Base-by-base conservation (phyloP, 2,888 invertebrate genomes). In the Cephonodes hylas region DNA sequence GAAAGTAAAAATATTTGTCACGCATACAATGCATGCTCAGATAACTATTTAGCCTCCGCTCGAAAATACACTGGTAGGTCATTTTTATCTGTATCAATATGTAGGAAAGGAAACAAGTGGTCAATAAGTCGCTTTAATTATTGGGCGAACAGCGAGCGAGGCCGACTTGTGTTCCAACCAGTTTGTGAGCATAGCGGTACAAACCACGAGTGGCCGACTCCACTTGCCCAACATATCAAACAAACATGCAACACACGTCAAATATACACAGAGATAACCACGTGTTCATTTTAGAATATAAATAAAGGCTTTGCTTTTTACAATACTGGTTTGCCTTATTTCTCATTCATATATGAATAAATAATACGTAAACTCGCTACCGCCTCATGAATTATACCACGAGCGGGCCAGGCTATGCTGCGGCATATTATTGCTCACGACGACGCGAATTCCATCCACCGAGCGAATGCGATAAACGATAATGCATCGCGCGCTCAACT, bases 121-220 rank as follows among this genome's bases (percentile, higher is more conserved):
- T 80, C 87, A 89, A 88, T 89, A 84, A 84, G 85, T 85, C 77
- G 84, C 77, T 83, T 88, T 88, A 89, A 88, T 91, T 87, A 88
- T 88, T 87, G 83, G 79, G 83, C 83, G 86, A 83, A 75, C 76
- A 76, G 76, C 77, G 74, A 77, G 75, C 91, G 90, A 91, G 91
- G 91, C 84, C 91, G 85, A 74, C 88, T 80, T 88, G 86, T 84
- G 75, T 78, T 77, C 82, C 76, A 89, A 91, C 92, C 89, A 90
- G 92, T 92, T 90, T 91, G 85, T 84, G 84, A 84, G 77, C 78
- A 64, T 69, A 71, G 77, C 75, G 80, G 77, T 68, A 69, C 79
- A 81, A 86, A 83, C 74, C 71, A 80, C 67, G 70, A 80, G 81
- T 68, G 73, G 64, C 69, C 66, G 66, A 62, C 68, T 42, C 34